Evolutionary conservation across 37 sponge, comb jelly and placozoan species (phyloP).

Genomic region (Chondrosia reniformis): DNA sequence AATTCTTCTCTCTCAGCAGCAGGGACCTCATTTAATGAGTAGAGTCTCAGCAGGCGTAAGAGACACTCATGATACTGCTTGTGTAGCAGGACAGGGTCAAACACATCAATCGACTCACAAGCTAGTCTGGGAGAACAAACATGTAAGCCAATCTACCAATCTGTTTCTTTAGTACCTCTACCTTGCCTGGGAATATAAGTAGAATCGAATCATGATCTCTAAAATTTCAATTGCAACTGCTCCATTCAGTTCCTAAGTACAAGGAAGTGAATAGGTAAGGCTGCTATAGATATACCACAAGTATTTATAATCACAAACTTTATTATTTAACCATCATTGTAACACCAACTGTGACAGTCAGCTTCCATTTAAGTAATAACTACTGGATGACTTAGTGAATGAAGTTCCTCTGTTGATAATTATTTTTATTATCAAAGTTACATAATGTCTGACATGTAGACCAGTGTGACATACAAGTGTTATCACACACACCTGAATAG

Average conservation of each 20-base stretch:
- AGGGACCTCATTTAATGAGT: background rate
- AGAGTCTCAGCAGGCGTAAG: conserved; percentile 22
- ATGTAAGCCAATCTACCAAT: background rate
- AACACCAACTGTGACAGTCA: too few relatives aligned
- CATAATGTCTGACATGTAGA: background rate
- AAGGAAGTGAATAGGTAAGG: too few relatives aligned
- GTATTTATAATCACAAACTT: too few relatives aligned
- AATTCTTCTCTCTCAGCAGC: conserved; percentile 17
- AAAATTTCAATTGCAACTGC: conserved; percentile 30
- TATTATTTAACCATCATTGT: too few relatives aligned
- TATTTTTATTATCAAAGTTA: too few relatives aligned
- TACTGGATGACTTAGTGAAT: too few relatives aligned
- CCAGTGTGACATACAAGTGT: background rate
- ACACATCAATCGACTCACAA: conserved; percentile 17
- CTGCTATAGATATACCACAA: too few relatives aligned
- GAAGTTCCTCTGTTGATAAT: too few relatives aligned
- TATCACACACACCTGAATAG: conserved; percentile 42
- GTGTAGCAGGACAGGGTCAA: conserved; percentile 50
- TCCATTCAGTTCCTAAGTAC: too few relatives aligned
- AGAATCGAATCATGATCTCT: conserved; percentile 34
- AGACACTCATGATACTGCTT: conserved; percentile 54
- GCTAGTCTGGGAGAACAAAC: background rate
- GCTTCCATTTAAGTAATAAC: too few relatives aligned
- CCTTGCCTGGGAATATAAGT: conserved; percentile 65
- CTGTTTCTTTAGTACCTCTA: background rate